Evolutionary conservation across 2,113 vertebrate genomes (phyloP).

Genomic region (Hemiprocne comata): DNA sequence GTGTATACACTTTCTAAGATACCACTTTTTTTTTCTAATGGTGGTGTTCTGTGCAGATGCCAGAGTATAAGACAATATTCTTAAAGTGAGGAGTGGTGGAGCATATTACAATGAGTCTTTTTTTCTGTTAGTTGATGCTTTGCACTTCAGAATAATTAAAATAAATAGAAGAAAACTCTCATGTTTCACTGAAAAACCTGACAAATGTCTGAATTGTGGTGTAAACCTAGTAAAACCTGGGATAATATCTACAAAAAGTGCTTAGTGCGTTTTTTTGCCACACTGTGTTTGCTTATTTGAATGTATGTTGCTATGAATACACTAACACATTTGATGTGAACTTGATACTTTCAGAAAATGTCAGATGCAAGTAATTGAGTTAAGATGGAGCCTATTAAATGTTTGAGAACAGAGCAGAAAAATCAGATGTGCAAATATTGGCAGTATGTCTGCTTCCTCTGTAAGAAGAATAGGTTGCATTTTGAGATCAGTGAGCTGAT

Average conservation of each 20-base stretch:
- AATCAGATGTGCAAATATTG: neutral
- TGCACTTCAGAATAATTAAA: neutral
- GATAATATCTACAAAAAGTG: neutral
- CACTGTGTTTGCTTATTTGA: neutral
- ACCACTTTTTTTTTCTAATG: neutral
- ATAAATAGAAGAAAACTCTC: neutral
- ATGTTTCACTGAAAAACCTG: neutral
- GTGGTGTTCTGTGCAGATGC: neutral
- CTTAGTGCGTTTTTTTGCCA: neutral
- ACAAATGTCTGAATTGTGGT: neutral
- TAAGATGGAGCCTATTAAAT: neutral
- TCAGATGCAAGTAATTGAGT: neutral
- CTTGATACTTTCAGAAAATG: neutral
- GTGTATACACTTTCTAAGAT: neutral
- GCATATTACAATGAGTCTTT: neutral
- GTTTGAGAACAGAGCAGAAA: neutral
- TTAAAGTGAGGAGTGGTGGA: neutral
- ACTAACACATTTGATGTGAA: neutral
- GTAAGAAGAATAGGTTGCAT: neutral
- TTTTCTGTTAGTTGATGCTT: neutral
- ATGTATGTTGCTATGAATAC: fast-evolving
- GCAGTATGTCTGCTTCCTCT: neutral
- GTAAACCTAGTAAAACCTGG: neutral
- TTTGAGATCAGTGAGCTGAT: neutral
- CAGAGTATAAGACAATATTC: neutral